A percentile compares a stretch with the other conserved stretches of the same genome.
Evolutionary conservation across 2,888 invertebrate species (phyloP).

Genomic region (Andrena hattorfiana): DNA sequence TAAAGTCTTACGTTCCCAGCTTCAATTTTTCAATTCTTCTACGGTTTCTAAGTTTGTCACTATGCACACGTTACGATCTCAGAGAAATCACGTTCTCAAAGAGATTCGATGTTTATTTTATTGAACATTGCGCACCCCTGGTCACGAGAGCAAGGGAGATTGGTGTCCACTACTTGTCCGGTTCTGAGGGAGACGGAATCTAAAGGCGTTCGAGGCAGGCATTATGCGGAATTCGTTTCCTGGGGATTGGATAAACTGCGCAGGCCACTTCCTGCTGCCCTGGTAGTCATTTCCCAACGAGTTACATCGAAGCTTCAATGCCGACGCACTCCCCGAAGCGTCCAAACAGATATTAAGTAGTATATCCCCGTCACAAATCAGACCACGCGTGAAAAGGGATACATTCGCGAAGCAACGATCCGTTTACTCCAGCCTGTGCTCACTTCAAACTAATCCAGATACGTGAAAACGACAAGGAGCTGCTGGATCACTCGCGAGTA

Average conservation of each 20-base stretch:
- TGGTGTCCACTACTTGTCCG: conserved; percentile 57
- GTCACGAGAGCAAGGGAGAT: conserved; percentile 39
- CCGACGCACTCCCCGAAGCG: background rate
- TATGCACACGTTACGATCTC: too few relatives aligned
- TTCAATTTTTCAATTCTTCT: too few relatives aligned
- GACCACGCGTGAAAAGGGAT: background rate
- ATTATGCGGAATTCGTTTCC: conserved; percentile 78
- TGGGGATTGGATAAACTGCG: conserved; percentile 74
- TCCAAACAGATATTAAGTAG: background rate
- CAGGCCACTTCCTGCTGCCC: conserved; percentile 76
- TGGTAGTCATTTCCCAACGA: conserved; percentile 47
- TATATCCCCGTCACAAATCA: background rate
- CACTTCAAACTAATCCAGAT: background rate
- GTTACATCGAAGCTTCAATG: background rate
- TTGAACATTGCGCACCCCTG: conserved; percentile 61
- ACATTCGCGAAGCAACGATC: background rate
- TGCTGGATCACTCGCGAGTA: background rate
- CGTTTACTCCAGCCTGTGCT: background rate
- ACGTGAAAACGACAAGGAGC: background rate
- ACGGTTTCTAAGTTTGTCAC: too few relatives aligned
- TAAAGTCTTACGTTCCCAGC: too few relatives aligned
- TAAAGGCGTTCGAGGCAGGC: conserved; percentile 79
- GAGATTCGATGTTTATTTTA: background rate
- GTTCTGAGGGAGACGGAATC: conserved; percentile 66
- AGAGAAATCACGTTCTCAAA: too few relatives aligned